These are phyloP conservation scores for Drosophila parabipectinata DNA, from an alignment of 1,140 invertebrate genomes.

Conservation along the genomic window DNA sequence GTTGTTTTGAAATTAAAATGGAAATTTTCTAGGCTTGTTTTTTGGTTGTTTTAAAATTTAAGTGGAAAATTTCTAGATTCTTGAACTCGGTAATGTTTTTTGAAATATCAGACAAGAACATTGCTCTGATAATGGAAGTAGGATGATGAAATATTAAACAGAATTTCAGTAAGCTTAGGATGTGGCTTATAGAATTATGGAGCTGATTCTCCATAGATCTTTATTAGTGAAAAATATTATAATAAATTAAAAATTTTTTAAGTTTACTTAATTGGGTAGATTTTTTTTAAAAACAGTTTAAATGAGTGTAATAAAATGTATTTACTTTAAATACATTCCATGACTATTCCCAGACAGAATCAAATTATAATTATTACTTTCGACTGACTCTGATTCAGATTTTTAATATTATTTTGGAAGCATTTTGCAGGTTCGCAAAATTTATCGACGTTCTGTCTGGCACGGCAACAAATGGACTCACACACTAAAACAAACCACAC, in stretches of 20 bases:
- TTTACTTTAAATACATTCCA: background rate
- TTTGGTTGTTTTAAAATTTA: background rate
- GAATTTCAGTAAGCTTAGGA: background rate
- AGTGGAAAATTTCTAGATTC: background rate
- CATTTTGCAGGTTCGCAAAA: slow-evolving; percentile 51
- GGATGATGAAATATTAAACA: slow-evolving; percentile 1
- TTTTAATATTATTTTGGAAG: slow-evolving; percentile 37
- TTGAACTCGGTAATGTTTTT: background rate
- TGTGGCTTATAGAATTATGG: no score
- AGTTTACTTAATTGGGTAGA: no score
- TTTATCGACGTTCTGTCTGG: slow-evolving; percentile 76
- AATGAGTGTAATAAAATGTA: background rate
- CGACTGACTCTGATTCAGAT: slow-evolving; percentile 38
- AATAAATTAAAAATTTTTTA: no score
- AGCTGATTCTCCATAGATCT: no score
- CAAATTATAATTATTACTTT: slow-evolving; percentile 34
- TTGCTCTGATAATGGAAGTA: background rate
- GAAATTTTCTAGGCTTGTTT: background rate
- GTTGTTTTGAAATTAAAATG: background rate
- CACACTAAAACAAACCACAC: slow-evolving; percentile 9
- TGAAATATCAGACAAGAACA: background rate
- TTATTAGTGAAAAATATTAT: no score
- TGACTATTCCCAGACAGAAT: background rate
- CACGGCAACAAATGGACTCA: slow-evolving; percentile 33
- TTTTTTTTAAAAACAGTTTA: background rate